A percentile compares a stretch with the other conserved stretches of the same genome.
Conservation (phyloP, 1,140 invertebrate species). For the Trichonephila clavata region DNA sequence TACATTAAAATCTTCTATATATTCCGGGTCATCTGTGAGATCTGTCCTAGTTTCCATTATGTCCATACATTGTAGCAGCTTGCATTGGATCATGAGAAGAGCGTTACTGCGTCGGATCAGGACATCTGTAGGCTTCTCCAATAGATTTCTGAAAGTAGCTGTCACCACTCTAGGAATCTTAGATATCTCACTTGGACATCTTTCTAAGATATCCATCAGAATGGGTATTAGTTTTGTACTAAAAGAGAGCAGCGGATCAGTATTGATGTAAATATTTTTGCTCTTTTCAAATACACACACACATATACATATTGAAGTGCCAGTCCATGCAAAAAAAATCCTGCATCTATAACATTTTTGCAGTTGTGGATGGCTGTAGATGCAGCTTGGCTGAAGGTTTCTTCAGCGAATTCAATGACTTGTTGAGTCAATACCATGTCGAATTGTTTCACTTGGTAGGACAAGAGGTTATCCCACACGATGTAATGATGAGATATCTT, state of each 20-base stretch:
- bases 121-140: slow-evolving; percentile 39
- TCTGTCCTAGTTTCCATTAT: not conserved
- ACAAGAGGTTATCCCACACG: no score
- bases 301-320: no score
- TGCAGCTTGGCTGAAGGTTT: no score
- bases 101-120: slow-evolving; percentile 16
- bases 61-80: not conserved
- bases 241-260: not conserved
- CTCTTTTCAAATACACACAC: no score
- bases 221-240: slow-evolving; percentile 12
- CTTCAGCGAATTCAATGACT: no score
- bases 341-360: no score
- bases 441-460: no score
- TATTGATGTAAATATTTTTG: no score
- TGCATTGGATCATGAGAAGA: slow-evolving; percentile 33
- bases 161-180: slow-evolving; percentile 42
- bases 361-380: no score
- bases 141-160: slow-evolving; percentile 44
- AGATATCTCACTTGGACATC: not conserved
- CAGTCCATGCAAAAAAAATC: no score
- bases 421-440: no score
- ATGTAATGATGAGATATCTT: no score
- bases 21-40: slow-evolving; percentile 19
- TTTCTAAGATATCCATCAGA: slow-evolving; percentile 38
- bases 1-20: slow-evolving; percentile 46